Evolutionary conservation across 2,797 vertebrate genomes (phyloP).

Genomic region (Prionace glauca): DNA sequence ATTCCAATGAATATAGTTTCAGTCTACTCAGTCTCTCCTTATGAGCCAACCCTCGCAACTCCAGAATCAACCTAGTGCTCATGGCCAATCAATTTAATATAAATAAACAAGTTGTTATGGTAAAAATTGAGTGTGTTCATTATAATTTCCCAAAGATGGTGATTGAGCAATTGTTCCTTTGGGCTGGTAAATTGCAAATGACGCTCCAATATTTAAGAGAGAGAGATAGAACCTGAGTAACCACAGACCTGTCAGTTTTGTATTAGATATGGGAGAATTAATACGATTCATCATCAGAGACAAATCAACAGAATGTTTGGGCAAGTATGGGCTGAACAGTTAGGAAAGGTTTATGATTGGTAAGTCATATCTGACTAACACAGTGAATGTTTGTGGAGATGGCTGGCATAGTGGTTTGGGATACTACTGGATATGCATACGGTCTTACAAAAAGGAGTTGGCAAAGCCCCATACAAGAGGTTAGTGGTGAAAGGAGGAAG

Average conservation of each 20-base stretch:
- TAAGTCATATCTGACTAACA: not conserved
- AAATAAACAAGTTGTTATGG: not conserved
- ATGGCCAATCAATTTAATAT: not conserved
- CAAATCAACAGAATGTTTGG: not conserved
- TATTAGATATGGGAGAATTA: not conserved
- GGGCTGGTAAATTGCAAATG: not conserved
- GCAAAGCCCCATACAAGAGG: not conserved
- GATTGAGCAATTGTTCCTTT: not conserved
- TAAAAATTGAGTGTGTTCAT: not conserved
- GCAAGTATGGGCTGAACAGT: not conserved
- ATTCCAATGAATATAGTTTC: too few species aligned
- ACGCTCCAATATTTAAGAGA: not conserved
- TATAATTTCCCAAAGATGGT: not conserved
- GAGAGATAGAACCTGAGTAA: not conserved
- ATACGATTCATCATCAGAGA: not conserved
- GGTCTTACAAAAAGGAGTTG: not conserved
- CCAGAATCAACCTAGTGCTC: too few species aligned
- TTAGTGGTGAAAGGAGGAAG: not conserved
- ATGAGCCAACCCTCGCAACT: too few species aligned
- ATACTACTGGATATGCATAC: not conserved
- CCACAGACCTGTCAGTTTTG: not conserved
- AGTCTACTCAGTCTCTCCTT: too few species aligned
- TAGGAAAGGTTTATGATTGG: not conserved
- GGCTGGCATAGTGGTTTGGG: too few species aligned
- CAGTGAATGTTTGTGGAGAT: not conserved